Percentiles rank a stretch among this genome's conserved stretches.
phyloP scores from a whole-genome alignment of 2,888 invertebrate species.

The Caenorhabditis sp. region DNA sequence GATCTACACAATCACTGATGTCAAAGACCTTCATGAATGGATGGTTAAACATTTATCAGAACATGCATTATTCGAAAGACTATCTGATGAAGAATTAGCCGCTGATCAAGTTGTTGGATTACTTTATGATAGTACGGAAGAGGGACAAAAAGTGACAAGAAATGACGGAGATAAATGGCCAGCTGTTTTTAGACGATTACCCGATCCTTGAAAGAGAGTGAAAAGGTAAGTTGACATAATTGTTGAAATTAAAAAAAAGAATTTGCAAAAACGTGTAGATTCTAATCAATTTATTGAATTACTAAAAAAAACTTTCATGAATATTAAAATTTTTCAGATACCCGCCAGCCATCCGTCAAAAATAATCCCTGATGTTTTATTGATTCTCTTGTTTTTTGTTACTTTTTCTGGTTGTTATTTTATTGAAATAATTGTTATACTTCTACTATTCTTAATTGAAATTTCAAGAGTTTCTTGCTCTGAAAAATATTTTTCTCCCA shows the following conservation, averaged over 20 bases:
- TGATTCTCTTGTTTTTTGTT: not conserved
- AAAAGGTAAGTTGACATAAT: not conserved
- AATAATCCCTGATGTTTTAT: constrained; percentile 10
- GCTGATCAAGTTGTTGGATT: constrained; percentile 84
- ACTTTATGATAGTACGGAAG: constrained; percentile 88
- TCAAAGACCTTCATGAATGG: constrained; percentile 94
- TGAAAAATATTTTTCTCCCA: not conserved
- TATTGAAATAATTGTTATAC: not conserved
- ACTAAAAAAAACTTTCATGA: not conserved
- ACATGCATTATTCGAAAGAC: constrained; percentile 83
- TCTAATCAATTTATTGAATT: not conserved
- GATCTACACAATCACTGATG: constrained; percentile 96
- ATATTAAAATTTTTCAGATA: not conserved
- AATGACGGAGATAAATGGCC: constrained; percentile 92
- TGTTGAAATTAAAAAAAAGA: no score
- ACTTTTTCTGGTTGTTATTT: constrained; percentile 1
- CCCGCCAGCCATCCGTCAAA: constrained; percentile 9
- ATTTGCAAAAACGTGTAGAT: constrained; percentile 1
- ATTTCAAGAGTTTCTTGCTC: not conserved
- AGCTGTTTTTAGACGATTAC: constrained; percentile 75
- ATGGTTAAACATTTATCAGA: constrained; percentile 89
- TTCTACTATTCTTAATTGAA: not conserved
- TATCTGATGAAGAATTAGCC: constrained; percentile 37
- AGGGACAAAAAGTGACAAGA: constrained; percentile 92
- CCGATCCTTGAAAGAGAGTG: constrained; percentile 76